Evolutionary conservation across 2,113 vertebrate genomes (phyloP).

Genomic region (Cisticola juncidis): DNA sequence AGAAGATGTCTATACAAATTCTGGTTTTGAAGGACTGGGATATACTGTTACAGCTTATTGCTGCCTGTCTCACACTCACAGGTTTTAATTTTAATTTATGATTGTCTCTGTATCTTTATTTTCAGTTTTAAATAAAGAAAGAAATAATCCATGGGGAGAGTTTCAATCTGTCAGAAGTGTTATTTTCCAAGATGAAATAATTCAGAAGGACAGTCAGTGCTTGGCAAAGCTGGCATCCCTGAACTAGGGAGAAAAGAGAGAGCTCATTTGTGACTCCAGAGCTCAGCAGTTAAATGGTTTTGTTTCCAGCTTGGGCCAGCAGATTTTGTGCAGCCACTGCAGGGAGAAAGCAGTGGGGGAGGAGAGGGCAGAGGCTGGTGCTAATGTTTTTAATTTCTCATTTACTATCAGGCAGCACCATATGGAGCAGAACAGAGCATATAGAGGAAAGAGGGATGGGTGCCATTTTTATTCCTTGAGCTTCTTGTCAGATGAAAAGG

Average conservation of each 20-base stretch:
- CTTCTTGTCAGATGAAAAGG: slow-evolving; percentile 15
- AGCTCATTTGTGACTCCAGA: background rate
- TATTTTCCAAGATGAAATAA: background rate
- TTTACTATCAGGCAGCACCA: slow-evolving; percentile 59
- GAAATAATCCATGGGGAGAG: background rate
- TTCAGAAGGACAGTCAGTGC: background rate
- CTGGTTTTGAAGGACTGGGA: background rate
- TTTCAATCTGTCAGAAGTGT: background rate
- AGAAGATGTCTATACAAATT: background rate
- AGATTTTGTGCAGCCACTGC: background rate
- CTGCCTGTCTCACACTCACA: background rate
- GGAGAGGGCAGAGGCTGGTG: slow-evolving; percentile 15
- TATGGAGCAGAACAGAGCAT: slow-evolving; percentile 32
- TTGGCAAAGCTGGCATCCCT: background rate
- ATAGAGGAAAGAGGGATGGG: slow-evolving; percentile 2
- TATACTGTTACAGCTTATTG: background rate
- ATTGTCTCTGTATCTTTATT: background rate
- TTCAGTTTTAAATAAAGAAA: background rate
- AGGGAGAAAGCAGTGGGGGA: background rate
- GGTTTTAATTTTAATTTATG: background rate
- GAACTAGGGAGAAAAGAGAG: background rate
- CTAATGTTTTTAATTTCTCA: slow-evolving; percentile 61
- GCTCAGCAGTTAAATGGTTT: slow-evolving; percentile 13
- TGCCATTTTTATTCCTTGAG: slow-evolving; percentile 41
- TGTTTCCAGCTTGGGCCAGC: background rate